These are phyloP conservation scores for Steatocranus sp. DNA, from an alignment of 2,797 vertebrate species.

Conservation along the genomic window DNA sequence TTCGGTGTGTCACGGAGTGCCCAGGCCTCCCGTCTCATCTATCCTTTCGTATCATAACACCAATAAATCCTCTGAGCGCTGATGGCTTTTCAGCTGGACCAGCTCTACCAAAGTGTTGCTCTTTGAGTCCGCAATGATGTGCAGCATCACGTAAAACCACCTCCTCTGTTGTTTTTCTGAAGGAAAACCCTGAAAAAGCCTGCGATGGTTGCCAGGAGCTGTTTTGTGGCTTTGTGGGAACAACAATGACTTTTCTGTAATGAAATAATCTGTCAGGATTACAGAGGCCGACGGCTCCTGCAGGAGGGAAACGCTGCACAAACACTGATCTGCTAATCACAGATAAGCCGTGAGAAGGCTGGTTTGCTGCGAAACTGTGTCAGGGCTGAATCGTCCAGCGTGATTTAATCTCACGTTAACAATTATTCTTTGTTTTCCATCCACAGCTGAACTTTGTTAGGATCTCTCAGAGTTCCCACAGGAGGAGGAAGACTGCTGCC, in stretches of 20 bases:
- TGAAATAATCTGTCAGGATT: conserved; percentile 52
- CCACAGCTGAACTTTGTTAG: background rate
- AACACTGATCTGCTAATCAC: conserved; percentile 35
- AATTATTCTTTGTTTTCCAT: background rate
- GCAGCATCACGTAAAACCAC: background rate
- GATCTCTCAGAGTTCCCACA: background rate
- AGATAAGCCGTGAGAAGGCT: conserved; percentile 41
- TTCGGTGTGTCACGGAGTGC: background rate
- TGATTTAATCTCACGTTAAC: background rate
- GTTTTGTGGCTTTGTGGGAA: conserved; percentile 5
- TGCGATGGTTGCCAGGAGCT: background rate
- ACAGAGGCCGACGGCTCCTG: background rate
- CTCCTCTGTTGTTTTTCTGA: background rate
- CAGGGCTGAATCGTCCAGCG: background rate
- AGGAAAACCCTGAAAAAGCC: background rate
- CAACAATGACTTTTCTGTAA: conserved; percentile 42
- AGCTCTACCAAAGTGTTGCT: background rate
- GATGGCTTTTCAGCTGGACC: background rate
- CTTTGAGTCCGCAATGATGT: background rate
- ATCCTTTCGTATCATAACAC: accelerated
- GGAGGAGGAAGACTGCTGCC: background rate
- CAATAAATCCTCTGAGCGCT: background rate
- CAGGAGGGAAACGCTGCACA: conserved; percentile 29
- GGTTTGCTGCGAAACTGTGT: background rate
- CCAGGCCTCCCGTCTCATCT: background rate